Percentiles rank a stretch among this genome's conserved stretches.
Conservation (phyloP, 2,888 invertebrate genomes). For the Synanthedon vespiformis region DNA sequence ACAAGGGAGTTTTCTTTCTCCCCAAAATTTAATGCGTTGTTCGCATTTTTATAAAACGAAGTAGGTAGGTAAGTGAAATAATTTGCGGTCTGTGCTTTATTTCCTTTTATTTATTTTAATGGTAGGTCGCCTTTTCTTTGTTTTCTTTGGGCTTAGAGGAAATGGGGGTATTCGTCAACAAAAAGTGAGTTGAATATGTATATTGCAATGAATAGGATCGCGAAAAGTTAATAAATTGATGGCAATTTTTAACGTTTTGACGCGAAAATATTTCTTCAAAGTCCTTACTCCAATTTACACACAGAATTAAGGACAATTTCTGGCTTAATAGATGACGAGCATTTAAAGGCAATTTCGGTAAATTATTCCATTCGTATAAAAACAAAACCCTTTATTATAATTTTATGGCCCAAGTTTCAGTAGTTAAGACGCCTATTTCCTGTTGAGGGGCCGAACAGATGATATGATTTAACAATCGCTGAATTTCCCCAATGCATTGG, state of each 20-base stretch:
- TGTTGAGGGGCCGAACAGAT: conserved; percentile 42
- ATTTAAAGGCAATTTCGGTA: conserved; percentile 23
- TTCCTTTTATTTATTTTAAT: conserved; percentile 71
- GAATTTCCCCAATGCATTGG: conserved; percentile 26
- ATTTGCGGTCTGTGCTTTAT: conserved; percentile 67
- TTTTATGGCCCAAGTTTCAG: conserved; percentile 50
- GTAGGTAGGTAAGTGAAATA: conserved; percentile 70
- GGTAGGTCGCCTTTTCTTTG: conserved; percentile 58
- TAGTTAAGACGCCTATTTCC: conserved; percentile 48
- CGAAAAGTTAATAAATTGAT: conserved; percentile 35
- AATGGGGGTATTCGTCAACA: conserved; percentile 37
- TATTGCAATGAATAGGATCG: conserved; percentile 47
- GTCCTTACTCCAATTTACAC: conserved; percentile 12
- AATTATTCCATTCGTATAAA: conserved; percentile 46
- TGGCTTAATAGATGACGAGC: conserved; percentile 14
- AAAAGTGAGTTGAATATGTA: conserved; percentile 41
- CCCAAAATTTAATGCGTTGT: conserved; percentile 71
- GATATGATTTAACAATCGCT: conserved; percentile 32
- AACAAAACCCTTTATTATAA: conserved; percentile 61
- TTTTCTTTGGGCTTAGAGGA: conserved; percentile 46
- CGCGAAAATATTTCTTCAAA: conserved; percentile 8
- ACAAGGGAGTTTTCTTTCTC: conserved; percentile 71
- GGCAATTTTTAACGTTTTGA: conserved; percentile 6
- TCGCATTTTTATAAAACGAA: conserved; percentile 71
- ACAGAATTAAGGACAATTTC: conserved; percentile 18